Evolutionary conservation across 2,797 vertebrate species (phyloP).

Genomic region (Harpagifer antarcticus): DNA sequence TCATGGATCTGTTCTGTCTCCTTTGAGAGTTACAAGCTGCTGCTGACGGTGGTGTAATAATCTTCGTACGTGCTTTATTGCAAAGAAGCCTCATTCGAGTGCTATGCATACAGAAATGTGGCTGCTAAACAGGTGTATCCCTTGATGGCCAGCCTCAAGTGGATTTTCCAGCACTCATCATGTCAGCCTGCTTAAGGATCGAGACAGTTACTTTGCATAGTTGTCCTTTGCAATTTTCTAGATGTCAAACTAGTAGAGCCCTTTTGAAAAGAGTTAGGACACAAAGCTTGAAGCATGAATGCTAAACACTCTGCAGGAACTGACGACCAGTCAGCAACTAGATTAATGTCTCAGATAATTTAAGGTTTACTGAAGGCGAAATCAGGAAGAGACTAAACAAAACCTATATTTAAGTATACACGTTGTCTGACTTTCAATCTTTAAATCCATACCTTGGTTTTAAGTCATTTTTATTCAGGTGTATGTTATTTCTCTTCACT

Average conservation of each 20-base stretch:
- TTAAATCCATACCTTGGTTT: too few species aligned
- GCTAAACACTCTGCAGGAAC: neutral
- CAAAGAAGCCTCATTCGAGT: slow-evolving; percentile 1
- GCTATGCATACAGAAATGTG: neutral
- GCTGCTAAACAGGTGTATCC: slow-evolving; percentile 14
- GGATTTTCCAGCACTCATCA: neutral
- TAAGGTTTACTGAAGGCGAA: neutral
- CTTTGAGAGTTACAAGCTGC: slow-evolving; percentile 36
- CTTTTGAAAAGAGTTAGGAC: slow-evolving; percentile 2
- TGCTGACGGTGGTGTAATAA: slow-evolving; percentile 22
- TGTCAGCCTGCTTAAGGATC: slow-evolving; percentile 5
- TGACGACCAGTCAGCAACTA: neutral
- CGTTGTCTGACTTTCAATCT: too few species aligned
- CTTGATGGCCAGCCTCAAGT: slow-evolving; percentile 1
- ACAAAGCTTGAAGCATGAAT: neutral
- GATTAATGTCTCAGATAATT: neutral
- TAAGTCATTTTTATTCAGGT: neutral
- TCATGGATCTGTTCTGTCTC: slow-evolving; percentile 8
- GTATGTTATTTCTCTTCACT: neutral
- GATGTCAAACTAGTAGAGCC: neutral
- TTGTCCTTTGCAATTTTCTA: neutral
- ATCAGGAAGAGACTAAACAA: neutral
- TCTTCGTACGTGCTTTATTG: neutral
- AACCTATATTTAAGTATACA: too few species aligned
- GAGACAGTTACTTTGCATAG: neutral